Evolutionary conservation across 2,888 invertebrate species (phyloP), one percentile per base, ranked within the genome.

Genomic region (Clostera curtula): DNA sequence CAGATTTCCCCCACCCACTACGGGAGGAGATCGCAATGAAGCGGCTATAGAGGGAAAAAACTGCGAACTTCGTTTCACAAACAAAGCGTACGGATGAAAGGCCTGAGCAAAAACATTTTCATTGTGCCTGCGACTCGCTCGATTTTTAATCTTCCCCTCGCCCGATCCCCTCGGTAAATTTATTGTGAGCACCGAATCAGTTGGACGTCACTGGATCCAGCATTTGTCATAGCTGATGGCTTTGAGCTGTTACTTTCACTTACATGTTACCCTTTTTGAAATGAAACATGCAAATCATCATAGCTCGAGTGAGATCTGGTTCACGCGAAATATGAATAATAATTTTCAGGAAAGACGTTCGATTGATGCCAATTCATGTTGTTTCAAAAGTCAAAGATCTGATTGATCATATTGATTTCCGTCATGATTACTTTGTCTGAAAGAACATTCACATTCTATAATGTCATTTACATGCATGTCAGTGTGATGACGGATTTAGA

Each of bases 61-160:
- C 63, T 56, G 69, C 53, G 72, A 79, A 80, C 71, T 80, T 79
- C 75, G 74, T 79, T 82, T 69, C 64, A 77, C 74, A 80, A 80
- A 79, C 82, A 80, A 77, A 75, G 75, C 74, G 49, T 48, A 41
- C 51, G 67, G 52, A 67, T 75, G 75, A 75, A 75, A 74, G 70
- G 69, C 65, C 67, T 67, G 67, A 61, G 72, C 69, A 79, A 74
- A 79, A 82, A 79, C 74, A 75, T 77, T 77, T 72, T 76, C 76
- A 82, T 82, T 82, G 80, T 80, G 80, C 67, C 73, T 72, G 70
- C 56, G 59, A 69, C 60, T 70, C 75, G 71, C 77, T 77, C 76
- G 79, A 79, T 80, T 82, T 82, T 82, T 82, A 80, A 80, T 80
- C 79, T 82, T 66, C 67, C 65, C 56, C n/a, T n/a, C n/a, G n/a